phyloP scores from a whole-genome alignment of 2,113 vertebrate species.

The Centropus unirufus region DNA sequence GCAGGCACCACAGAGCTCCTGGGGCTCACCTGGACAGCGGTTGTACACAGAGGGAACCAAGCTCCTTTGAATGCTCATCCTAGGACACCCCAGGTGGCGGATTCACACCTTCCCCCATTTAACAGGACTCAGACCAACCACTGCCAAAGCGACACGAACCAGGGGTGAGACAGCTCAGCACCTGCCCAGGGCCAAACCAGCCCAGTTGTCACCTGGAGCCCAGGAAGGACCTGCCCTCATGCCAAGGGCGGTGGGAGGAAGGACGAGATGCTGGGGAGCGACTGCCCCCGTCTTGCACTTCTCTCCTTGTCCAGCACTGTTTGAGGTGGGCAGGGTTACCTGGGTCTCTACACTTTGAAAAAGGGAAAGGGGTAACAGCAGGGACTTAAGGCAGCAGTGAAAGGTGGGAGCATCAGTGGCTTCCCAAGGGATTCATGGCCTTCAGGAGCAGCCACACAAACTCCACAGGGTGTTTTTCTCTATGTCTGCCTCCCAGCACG shows the following conservation, averaged over 20 bases:
- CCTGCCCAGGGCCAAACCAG: background rate
- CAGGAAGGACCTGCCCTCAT: conserved; percentile 12
- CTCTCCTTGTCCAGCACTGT: background rate
- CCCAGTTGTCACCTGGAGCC: background rate
- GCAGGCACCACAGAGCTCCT: background rate
- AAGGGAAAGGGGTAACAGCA: background rate
- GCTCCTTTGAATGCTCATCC: background rate
- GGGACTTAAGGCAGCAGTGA: background rate
- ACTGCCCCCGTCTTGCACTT: background rate
- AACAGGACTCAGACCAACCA: background rate
- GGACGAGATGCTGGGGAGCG: background rate
- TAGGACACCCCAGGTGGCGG: background rate
- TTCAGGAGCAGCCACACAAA: background rate
- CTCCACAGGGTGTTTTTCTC: background rate
- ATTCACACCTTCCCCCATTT: background rate
- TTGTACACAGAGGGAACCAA: background rate
- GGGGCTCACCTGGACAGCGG: background rate
- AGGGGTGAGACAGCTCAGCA: background rate
- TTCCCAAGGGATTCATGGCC: background rate
- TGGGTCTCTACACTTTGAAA: accelerated
- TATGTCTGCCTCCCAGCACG: background rate
- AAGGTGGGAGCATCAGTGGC: background rate
- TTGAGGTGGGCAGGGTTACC: background rate
- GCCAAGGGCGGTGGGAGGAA: background rate
- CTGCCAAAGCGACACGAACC: background rate